A percentile compares a stretch with the other conserved stretches of the same genome.
Evolutionary conservation across 2,888 invertebrate genomes (phyloP).

Genomic region (Apodemia zela): DNA sequence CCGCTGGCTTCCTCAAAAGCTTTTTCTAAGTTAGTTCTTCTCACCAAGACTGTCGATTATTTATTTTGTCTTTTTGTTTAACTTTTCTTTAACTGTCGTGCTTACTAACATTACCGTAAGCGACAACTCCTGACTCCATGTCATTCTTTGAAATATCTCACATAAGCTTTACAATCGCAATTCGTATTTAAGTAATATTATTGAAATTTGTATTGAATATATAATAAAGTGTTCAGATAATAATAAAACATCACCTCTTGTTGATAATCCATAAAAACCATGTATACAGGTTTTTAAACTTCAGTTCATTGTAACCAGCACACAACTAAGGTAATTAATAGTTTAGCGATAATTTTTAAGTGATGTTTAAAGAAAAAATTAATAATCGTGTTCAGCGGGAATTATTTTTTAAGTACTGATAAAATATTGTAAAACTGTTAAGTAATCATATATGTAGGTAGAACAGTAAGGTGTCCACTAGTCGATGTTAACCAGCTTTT

Average conservation of each 20-base stretch:
- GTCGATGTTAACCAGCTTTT: conserved; percentile 72
- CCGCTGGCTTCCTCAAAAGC: conserved; percentile 96
- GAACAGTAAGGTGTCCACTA: conserved; percentile 74
- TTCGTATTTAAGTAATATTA: conserved; percentile 58
- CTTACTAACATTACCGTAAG: conserved; percentile 49
- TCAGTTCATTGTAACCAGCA: conserved; percentile 63
- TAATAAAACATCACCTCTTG: conserved; percentile 55
- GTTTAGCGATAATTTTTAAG: conserved; percentile 72
- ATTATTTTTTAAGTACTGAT: conserved; percentile 73
- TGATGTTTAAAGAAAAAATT: conserved; percentile 61
- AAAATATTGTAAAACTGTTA: conserved; percentile 72
- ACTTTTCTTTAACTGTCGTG: conserved; percentile 61
- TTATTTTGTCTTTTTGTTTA: conserved; percentile 64
- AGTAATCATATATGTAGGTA: conserved; percentile 75
- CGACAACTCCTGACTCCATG: conserved; percentile 56
- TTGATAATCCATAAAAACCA: conserved; percentile 45
- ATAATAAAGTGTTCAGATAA: conserved; percentile 75
- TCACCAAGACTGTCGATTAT: conserved; percentile 77
- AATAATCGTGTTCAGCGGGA: conserved; percentile 74
- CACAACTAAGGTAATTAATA: conserved; percentile 66
- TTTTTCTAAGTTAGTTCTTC: conserved; percentile 89
- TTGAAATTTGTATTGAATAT: conserved; percentile 59
- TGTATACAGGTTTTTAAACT: conserved; percentile 43
- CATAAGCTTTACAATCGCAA: conserved; percentile 60
- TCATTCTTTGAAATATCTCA: conserved; percentile 51